phyloP scores from a whole-genome alignment of 2,888 invertebrate genomes.

The Scaptomyza tumidula region DNA sequence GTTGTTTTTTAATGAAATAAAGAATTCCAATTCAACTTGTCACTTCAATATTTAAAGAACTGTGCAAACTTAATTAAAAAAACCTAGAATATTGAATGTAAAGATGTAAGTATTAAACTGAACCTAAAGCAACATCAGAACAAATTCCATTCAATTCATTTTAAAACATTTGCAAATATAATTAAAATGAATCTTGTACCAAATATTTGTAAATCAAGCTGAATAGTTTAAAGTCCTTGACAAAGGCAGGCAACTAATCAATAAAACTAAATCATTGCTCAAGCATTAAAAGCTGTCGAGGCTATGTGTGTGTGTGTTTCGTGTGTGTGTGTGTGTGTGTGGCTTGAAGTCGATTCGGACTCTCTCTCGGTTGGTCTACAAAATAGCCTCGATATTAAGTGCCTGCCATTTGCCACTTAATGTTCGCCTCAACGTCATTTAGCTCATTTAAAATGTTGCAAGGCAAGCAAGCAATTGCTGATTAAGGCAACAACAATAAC shows the following conservation, averaged over 20 bases:
- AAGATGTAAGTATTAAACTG: no score
- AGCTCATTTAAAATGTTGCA: constrained; percentile 39
- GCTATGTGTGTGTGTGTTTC: constrained; percentile 3
- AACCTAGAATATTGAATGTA: no score
- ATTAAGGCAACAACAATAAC: constrained; percentile 49
- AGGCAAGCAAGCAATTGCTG: constrained; percentile 51
- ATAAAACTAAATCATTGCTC: constrained; percentile 64
- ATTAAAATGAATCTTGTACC: neutral
- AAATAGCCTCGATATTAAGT: constrained; percentile 50
- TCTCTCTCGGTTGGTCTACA: constrained; percentile 8
- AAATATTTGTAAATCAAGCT: neutral
- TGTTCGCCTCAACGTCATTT: constrained; percentile 5
- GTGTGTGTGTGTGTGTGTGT: constrained; percentile 22
- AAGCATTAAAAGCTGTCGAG: constrained; percentile 45
- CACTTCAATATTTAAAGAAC: no score
- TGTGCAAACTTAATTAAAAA: no score
- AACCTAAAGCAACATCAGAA: no score
- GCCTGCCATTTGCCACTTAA: constrained; percentile 15
- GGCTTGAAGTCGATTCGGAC: constrained; percentile 21
- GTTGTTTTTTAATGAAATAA: neutral
- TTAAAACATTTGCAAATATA: neutral
- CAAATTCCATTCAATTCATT: no score
- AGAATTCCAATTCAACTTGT: no score
- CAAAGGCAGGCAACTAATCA: constrained; percentile 42
- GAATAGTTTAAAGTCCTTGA: constrained; percentile 1